Conservation (phyloP, 2,113 vertebrate genomes). For the Galeopterus variegatus region DNA sequence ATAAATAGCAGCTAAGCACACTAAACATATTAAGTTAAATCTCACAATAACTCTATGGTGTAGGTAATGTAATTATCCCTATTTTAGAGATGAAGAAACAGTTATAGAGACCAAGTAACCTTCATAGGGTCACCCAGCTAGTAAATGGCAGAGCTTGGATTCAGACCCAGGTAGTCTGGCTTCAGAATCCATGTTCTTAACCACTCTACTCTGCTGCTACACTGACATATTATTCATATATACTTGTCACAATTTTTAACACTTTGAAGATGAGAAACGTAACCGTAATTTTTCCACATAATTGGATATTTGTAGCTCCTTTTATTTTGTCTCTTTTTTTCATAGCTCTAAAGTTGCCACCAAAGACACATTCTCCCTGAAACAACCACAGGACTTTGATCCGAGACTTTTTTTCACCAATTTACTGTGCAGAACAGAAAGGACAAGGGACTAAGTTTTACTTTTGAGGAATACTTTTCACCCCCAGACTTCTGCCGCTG, state of each 20-base stretch:
- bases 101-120: not conserved
- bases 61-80: not conserved
- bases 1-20: not conserved
- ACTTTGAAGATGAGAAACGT: slow-evolving; percentile 54
- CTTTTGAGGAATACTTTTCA: slow-evolving; percentile 59
- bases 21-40: not conserved
- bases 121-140: not conserved
- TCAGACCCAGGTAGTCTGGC: not conserved
- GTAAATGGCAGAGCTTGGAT: not conserved
- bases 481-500: not conserved
- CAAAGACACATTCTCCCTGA: slow-evolving; percentile 6
- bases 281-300: slow-evolving; percentile 38
- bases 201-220: not conserved
- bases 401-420: slow-evolving; percentile 1
- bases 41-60: not conserved
- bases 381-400: slow-evolving; percentile 14
- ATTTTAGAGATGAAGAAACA: slow-evolving; percentile 54
- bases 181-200: not conserved
- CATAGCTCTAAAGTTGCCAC: slow-evolving; percentile 36
- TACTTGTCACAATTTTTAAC: slow-evolving; percentile 63
- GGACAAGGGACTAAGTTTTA: slow-evolving; percentile 51
- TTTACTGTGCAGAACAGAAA: slow-evolving; percentile 52
- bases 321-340: slow-evolving; percentile 21
- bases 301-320: not conserved
- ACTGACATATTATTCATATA: not conserved